Conservation (phyloP, 2,797 vertebrate genomes). For the Intellagama lesueurii region DNA sequence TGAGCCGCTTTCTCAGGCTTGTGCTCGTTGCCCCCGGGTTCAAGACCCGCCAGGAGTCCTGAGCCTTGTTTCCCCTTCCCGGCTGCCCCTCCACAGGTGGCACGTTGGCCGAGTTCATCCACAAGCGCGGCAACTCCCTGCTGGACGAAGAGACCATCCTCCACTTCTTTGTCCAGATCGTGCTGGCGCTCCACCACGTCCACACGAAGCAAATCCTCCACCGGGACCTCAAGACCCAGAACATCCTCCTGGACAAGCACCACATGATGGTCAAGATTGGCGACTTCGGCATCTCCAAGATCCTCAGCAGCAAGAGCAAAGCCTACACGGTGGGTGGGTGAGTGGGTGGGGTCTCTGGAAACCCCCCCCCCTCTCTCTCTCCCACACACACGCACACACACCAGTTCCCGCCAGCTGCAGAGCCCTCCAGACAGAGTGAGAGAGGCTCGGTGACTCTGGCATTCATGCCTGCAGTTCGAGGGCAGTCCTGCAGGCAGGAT, state of each 20-base stretch:
- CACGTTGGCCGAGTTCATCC: constrained; percentile 95
- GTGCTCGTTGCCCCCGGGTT: too few species aligned
- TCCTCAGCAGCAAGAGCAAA: constrained; percentile 99
- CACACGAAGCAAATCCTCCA: constrained; percentile 98
- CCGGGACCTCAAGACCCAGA: constrained; percentile 98
- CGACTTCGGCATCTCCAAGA: constrained; percentile 99
- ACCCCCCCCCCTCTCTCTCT: too few species aligned
- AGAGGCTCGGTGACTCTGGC: neutral
- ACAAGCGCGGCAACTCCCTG: constrained; percentile 96
- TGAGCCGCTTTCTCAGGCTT: too few species aligned
- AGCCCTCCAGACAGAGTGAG: neutral
- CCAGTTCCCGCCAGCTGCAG: neutral
- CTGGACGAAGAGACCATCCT: constrained; percentile 97
- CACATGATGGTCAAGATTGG: constrained; percentile 98
- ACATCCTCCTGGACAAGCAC: constrained; percentile 97
- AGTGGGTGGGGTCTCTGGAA: too few species aligned
- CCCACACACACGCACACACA: too few species aligned
- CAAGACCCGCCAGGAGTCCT: too few species aligned
- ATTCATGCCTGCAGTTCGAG: too few species aligned
- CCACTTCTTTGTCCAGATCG: constrained; percentile 98
- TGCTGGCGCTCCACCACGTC: constrained; percentile 95
- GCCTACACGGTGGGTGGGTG: constrained; percentile 90
- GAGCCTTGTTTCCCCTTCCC: too few species aligned
- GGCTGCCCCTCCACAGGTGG: constrained; percentile 80
- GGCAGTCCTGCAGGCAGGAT: too few species aligned